A percentile compares a stretch with the other conserved stretches of the same genome.
Evolutionary conservation across 2,797 vertebrate species (phyloP).

Genomic region (Hoplostethus mediterraneus): DNA sequence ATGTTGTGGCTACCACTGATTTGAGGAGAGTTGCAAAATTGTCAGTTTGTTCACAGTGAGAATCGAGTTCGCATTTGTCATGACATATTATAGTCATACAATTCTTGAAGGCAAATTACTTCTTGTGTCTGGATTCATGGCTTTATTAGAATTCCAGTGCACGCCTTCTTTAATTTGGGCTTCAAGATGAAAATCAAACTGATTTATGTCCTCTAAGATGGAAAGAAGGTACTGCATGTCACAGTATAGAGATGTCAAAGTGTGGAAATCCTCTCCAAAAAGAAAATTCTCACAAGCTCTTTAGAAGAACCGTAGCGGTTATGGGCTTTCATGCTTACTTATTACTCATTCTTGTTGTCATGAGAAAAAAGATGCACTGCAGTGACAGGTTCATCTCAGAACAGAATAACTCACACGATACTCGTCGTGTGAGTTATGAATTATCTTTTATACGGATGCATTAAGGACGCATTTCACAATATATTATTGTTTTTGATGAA

Average conservation of each 20-base stretch:
- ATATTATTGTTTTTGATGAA: not conserved
- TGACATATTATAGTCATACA: not conserved
- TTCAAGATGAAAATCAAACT: not conserved
- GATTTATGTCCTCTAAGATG: not conserved
- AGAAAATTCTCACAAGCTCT: not conserved
- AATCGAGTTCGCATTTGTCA: slow-evolving; percentile 5
- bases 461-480: not conserved
- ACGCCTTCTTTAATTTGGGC: too few relatives aligned
- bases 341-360: not conserved
- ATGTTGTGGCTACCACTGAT: not conserved
- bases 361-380: not conserved
- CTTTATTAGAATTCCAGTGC: too few relatives aligned
- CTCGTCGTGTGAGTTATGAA: not conserved
- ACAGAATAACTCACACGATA: not conserved
- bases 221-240: not conserved
- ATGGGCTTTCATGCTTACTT: not conserved
- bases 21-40: slow-evolving; percentile 3
- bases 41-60: slow-evolving; percentile 4
- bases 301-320: not conserved
- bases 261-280: not conserved
- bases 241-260: not conserved
- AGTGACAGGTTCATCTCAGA: not conserved
- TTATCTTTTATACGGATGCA: not conserved
- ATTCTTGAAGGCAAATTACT: not conserved
- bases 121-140: not conserved